Percentiles rank a stretch among this genome's conserved stretches.
Conservation (phyloP, 2,888 invertebrate species). For the Polydrusus pterygomalis region DNA sequence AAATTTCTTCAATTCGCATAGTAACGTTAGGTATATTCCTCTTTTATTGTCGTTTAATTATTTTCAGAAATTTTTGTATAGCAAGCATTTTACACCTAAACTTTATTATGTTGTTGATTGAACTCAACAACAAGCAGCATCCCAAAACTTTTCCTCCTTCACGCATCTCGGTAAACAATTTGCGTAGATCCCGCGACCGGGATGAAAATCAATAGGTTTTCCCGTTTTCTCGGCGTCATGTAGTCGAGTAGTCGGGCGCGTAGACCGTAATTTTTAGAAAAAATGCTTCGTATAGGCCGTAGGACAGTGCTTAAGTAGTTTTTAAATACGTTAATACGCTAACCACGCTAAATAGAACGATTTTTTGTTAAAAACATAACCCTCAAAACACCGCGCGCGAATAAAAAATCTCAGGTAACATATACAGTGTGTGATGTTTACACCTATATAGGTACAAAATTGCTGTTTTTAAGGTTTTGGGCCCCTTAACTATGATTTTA, state of each 20-base stretch:
- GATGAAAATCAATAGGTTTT: constrained; percentile 51
- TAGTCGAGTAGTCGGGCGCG: constrained; percentile 37
- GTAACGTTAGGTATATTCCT: no score
- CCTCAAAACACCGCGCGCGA: background rate
- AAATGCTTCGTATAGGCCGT: constrained; percentile 49
- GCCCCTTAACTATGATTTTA: no score
- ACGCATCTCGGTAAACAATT: constrained; percentile 50
- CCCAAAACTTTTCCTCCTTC: constrained; percentile 4
- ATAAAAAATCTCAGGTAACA: constrained; percentile 7
- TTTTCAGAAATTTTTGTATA: no score
- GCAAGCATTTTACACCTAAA: no score
- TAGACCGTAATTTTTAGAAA: constrained; percentile 44
- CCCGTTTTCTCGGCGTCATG: constrained; percentile 39
- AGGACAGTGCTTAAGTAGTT: constrained; percentile 51
- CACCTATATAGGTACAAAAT: no score
- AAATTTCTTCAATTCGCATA: no score
- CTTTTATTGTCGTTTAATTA: no score
- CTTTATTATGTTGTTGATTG: no score
- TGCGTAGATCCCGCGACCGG: constrained; percentile 47
- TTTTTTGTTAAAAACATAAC: constrained; percentile 18
- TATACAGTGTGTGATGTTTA: background rate
- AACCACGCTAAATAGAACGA: constrained; percentile 8
- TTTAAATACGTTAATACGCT: constrained; percentile 7
- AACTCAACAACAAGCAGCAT: constrained; percentile 21
- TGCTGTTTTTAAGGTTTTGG: no score